Base-by-base conservation (phyloP, 2,113 vertebrate genomes). In the Limanda limanda region DNA sequence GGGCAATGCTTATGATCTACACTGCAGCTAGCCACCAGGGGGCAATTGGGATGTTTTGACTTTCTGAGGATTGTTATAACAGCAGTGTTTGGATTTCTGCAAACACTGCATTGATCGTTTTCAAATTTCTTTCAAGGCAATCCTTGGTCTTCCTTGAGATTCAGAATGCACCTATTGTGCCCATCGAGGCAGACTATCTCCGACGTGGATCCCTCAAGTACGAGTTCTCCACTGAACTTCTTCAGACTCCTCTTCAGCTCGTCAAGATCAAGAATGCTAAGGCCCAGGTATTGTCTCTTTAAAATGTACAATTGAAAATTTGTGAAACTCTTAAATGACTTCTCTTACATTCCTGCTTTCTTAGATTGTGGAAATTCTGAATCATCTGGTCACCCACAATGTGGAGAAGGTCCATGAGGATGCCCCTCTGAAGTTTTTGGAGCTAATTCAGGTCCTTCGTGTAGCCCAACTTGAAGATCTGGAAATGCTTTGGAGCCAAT, bases 371-470 rank as follows among this genome's bases (percentile, higher is more conserved):
- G 93, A 95, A 64, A 78, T 91, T 11, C 73, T 97, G 64, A 89
- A 94, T 3, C 89, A 96, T 68, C 86, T 96, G 82, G 89, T 94
- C 37, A 24, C 61, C 71, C 88, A 94, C 65, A 95, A 95, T 65
- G 57, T 85, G 9, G 89, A 89, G 1, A 77, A 67, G 63, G 92
- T 95, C 76, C 94, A 95, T 2, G 86, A 91, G 0, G 93, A 96
- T 45, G 91, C 94, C 63, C 93, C 95, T 1, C 59, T 92, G 42
- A 95, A 93, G 68, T 95, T 94, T 83, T 8, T 95, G 68, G 86
- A 96, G 76, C 89, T 98, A 0, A 48, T 93, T 17, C 95, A 96
- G 76, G 85, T 96, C 15, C 71, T 95, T 56, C 94, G 93, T 58
- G 7, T 12, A n/a, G 58, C 86, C 15, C 81, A 54, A 0, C 0